Evolutionary conservation across 2,888 invertebrate genomes (phyloP), one percentile per base, ranked within the genome.

Genomic region (Luffia ferchaultella): DNA sequence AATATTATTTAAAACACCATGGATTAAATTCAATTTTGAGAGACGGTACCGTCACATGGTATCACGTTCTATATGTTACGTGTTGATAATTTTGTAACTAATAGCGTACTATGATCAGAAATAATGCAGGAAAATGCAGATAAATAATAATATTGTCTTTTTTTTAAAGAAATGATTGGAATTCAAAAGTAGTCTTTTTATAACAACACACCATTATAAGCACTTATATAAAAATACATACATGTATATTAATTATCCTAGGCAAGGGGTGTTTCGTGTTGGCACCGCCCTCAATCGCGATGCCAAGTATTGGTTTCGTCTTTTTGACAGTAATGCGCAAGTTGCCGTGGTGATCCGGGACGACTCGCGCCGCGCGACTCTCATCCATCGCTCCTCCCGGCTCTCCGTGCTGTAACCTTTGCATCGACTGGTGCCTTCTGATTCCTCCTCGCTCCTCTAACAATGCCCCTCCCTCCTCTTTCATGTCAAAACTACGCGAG

Each of bases 271-370:
- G 97, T 68, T 93, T 93, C 45, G 97, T 97, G 76, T 98, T 96
- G 63, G 95, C 94, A 55, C 98, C 98, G 55, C 98, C 98, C 84
- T 97, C 97, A 65, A 98, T 97, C 56, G 97, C 97, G 67, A 98
- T 95, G 59, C 98, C 97, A 63, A 98, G 88, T 65, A 95, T 95
- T 47, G 96, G 94, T 79, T 96, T 96, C 50, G 93, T 93, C 85
- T 97, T 97, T 78, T 93, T 93, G 60, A 97, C 94, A 59, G 92
- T 91, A 64, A 96, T 92, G 72, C 93, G 88, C 64, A 95, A 87
- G 79, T 94, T 94, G 60, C 95, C 95, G 77, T 93, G 93, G 76
- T 93, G 91, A 79, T 95, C 95, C 62, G 91, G 87, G 63, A 92
- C 90, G 59, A 94, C 92, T 62, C 89, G 85, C 60, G 91, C 83